phyloP scores from a whole-genome alignment of 2,797 vertebrate genomes.

The Pseudocheirus occidentalis region DNA sequence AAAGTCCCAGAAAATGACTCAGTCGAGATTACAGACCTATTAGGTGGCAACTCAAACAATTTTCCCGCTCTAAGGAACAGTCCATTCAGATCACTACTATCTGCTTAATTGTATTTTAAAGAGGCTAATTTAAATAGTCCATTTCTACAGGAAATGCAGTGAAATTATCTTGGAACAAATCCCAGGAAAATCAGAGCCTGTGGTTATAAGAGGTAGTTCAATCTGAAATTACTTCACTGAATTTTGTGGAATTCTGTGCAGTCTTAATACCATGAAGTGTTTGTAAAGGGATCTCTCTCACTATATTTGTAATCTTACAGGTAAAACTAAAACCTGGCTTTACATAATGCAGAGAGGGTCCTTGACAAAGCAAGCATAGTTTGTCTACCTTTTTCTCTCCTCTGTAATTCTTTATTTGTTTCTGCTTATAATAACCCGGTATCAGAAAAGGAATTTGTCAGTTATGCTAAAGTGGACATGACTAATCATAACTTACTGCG shows the following conservation, averaged over 20 bases:
- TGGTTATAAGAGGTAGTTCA: constrained; percentile 32
- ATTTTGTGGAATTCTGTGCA: constrained; percentile 41
- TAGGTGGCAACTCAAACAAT: constrained; percentile 45
- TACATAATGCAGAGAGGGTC: not conserved
- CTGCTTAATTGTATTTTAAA: constrained; percentile 48
- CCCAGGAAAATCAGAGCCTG: constrained; percentile 37
- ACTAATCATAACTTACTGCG: not conserved
- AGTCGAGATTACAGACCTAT: constrained; percentile 59
- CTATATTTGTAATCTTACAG: constrained; percentile 16
- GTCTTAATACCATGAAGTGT: constrained; percentile 10
- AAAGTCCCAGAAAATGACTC: constrained; percentile 64
- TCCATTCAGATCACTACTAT: constrained; percentile 24
- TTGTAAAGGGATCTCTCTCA: constrained; percentile 1
- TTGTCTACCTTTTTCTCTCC: not conserved
- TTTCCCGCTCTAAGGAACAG: constrained; percentile 50
- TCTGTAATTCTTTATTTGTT: not conserved
- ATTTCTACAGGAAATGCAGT: constrained; percentile 36
- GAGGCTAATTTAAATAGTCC: constrained; percentile 11
- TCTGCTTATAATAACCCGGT: not conserved
- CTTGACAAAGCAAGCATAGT: not conserved
- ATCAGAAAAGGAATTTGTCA: constrained; percentile 11
- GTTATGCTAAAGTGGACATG: not conserved
- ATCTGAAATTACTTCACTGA: constrained; percentile 37
- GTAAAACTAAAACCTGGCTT: not conserved
- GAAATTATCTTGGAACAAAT: constrained; percentile 29